Percentiles rank a stretch among this genome's conserved stretches.
phyloP scores from a whole-genome alignment of 2,797 vertebrate species.

The Vireo griseus region DNA sequence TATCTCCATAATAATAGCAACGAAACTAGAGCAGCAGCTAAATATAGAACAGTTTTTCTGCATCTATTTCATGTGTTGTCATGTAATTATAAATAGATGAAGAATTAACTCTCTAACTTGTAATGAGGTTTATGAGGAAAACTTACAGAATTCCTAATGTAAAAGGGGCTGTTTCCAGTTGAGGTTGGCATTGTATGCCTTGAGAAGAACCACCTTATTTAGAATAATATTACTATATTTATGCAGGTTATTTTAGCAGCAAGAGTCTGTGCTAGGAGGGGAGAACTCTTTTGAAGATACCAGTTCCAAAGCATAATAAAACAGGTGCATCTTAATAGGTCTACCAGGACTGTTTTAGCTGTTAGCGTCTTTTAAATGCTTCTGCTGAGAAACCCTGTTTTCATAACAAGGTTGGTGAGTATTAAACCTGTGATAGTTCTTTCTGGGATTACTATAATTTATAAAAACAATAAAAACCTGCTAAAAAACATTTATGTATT shows the following conservation, averaged over 20 bases:
- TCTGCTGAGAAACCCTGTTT: conserved; percentile 77
- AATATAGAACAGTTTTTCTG: conserved; percentile 51
- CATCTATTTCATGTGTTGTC: conserved; percentile 40
- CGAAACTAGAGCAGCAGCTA: conserved; percentile 36
- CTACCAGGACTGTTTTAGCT: conserved; percentile 76
- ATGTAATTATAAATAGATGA: conserved; percentile 49
- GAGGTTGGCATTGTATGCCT: not conserved
- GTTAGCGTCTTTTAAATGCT: conserved; percentile 77
- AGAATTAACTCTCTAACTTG: conserved; percentile 33
- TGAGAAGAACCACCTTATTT: not conserved
- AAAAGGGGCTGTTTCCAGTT: not conserved
- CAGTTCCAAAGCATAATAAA: conserved; percentile 70
- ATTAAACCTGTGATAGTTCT: conserved; percentile 78
- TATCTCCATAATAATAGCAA: conserved; percentile 33
- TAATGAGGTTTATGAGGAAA: not conserved
- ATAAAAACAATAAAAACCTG: conserved; percentile 75
- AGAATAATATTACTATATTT: conserved; percentile 10
- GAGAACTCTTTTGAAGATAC: conserved; percentile 55
- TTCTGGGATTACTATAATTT: conserved; percentile 76
- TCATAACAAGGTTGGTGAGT: conserved; percentile 78
- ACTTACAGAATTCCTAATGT: conserved; percentile 1
- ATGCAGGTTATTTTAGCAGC: conserved; percentile 21
- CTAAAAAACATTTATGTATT: conserved; percentile 92
- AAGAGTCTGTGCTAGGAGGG: conserved; percentile 16
- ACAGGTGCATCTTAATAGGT: conserved; percentile 80